Percentiles rank a stretch among this genome's conserved stretches.
Conservation (phyloP, 2,113 vertebrate genomes). For the Eira barbara region DNA sequence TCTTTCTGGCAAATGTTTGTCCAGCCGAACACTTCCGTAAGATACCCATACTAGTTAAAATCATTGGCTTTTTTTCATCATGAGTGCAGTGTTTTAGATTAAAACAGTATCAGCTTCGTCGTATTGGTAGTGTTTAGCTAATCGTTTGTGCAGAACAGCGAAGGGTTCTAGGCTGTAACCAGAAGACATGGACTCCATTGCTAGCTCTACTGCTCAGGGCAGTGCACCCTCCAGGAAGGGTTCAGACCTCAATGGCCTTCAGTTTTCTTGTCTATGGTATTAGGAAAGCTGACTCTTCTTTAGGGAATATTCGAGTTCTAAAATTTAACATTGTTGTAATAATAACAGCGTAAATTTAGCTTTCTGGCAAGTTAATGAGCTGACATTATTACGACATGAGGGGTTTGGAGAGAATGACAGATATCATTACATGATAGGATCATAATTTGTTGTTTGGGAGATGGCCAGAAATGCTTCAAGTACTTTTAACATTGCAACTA, state of each 20-base stretch:
- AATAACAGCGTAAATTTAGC: not conserved
- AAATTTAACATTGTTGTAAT: not conserved
- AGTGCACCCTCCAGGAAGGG: not conserved
- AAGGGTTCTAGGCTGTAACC: not conserved
- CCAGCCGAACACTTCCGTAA: not conserved
- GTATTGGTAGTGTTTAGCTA: not conserved
- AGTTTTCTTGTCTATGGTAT: not conserved
- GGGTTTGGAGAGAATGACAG: not conserved
- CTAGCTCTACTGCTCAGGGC: not conserved
- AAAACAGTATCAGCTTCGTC: not conserved
- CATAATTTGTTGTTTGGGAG: not conserved
- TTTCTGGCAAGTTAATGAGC: slow-evolving; percentile 31
- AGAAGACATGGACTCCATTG: not conserved
- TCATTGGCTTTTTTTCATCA: not conserved
- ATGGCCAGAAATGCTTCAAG: not conserved
- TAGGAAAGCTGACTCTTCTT: not conserved
- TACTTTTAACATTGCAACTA: not conserved
- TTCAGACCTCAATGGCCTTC: not conserved
- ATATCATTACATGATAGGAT: not conserved
- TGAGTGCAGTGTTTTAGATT: not conserved
- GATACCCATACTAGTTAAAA: not conserved
- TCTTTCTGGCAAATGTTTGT: not conserved
- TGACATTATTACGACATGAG: slow-evolving; percentile 3
- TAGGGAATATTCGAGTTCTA: not conserved
- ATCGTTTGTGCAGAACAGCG: not conserved